A percentile compares a stretch with the other conserved stretches of the same genome.
These are phyloP conservation scores for Acrossocheilus wenchowensis DNA, from an alignment of 2,797 vertebrate genomes.

Conservation along the genomic window DNA sequence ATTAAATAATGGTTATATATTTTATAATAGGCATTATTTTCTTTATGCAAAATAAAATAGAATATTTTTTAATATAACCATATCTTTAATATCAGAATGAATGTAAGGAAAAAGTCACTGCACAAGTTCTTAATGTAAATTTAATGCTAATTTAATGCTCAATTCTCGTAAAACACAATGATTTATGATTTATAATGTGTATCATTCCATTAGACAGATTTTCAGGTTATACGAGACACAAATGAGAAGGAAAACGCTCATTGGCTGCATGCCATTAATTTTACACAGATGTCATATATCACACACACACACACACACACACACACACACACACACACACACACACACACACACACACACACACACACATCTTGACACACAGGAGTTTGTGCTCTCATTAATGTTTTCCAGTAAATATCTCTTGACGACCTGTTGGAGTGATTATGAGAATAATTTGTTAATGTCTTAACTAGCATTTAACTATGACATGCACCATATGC, in stretches of 20 bases:
- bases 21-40: background rate
- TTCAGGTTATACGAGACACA: background rate
- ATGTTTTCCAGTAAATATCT: background rate
- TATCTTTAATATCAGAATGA: background rate
- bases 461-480: background rate
- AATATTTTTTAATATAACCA: background rate
- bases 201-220: background rate
- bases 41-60: background rate
- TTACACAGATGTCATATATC: background rate
- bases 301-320: background rate
- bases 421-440: background rate
- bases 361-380: background rate
- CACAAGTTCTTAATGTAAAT: background rate
- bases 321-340: background rate
- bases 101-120: background rate
- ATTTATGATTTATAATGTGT: background rate
- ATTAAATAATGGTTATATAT: background rate
- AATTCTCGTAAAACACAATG: background rate
- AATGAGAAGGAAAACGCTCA: background rate
- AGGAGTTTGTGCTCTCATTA: background rate
- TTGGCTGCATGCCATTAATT: conserved; percentile 11
- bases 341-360: background rate
- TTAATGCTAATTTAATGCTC: background rate
- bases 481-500: background rate
- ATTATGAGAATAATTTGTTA: background rate